These are phyloP conservation scores for Syngnathus floridae DNA, from an alignment of 2,113 vertebrate genomes.

Conservation along the genomic window DNA sequence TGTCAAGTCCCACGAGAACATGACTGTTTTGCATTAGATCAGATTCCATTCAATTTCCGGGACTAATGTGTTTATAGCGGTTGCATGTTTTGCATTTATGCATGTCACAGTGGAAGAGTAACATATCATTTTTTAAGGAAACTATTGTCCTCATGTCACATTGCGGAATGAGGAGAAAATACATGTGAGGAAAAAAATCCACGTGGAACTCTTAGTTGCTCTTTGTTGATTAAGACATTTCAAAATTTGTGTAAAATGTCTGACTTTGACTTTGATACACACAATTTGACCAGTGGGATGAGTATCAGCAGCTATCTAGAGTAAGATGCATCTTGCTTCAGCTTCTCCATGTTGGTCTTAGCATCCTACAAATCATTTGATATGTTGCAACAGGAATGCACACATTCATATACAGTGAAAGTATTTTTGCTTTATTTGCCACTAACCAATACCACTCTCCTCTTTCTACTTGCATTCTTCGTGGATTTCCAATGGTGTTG, in stretches of 20 bases:
- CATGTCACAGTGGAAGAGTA: neutral
- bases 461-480: constrained; percentile 15
- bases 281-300: constrained; percentile 19
- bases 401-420: neutral
- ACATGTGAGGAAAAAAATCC: too few species aligned
- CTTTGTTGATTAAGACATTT: constrained; percentile 26
- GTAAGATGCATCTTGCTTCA: constrained; percentile 6
- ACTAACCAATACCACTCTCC: constrained; percentile 11
- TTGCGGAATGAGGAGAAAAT: constrained; percentile 24
- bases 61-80: neutral
- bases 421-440: constrained; percentile 10
- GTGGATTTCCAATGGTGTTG: constrained; percentile 14
- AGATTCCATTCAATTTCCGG: constrained; percentile 3
- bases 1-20: constrained; percentile 16
- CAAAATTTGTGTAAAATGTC: constrained; percentile 28
- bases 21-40: constrained; percentile 19
- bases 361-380: constrained; percentile 12
- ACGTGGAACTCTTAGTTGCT: constrained; percentile 16
- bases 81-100: neutral
- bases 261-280: constrained; percentile 42
- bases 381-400: constrained; percentile 15
- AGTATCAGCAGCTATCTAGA: constrained; percentile 20
- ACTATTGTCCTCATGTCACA: neutral
- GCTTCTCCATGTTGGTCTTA: neutral
- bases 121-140: neutral